These are phyloP conservation scores for Druon quercuslanigerum DNA, from an alignment of 1,140 invertebrate species.

Conservation along the genomic window DNA sequence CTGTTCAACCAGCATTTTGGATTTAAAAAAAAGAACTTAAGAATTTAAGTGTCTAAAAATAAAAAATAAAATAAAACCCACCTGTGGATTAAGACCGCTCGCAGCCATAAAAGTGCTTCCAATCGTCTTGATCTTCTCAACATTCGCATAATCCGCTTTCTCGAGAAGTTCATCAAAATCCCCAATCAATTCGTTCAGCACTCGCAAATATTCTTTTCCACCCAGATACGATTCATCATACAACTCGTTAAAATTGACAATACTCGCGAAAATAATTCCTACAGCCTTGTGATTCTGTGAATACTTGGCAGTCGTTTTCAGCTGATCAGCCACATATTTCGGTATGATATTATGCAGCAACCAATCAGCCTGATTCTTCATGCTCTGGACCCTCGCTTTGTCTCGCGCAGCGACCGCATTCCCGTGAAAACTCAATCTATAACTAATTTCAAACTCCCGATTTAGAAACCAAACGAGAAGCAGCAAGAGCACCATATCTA, in stretches of 20 bases:
- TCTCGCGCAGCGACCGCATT: slow-evolving; percentile 92
- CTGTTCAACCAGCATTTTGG: too few species aligned
- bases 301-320: slow-evolving; percentile 95
- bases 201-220: slow-evolving; percentile 93
- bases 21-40: too few species aligned
- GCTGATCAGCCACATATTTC: slow-evolving; percentile 92
- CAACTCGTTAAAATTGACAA: slow-evolving; percentile 97
- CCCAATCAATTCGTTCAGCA: slow-evolving; percentile 95
- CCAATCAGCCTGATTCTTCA: slow-evolving; percentile 97
- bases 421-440: slow-evolving; percentile 94
- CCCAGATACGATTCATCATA: slow-evolving; percentile 96
- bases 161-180: slow-evolving; percentile 96
- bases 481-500: slow-evolving; percentile 87
- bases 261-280: slow-evolving; percentile 95
- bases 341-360: slow-evolving; percentile 97
- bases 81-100: slow-evolving; percentile 90
- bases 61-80: slow-evolving; percentile 56
- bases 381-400: slow-evolving; percentile 87
- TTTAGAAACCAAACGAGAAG: slow-evolving; percentile 94
- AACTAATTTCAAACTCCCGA: slow-evolving; percentile 95
- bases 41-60: too few species aligned
- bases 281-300: slow-evolving; percentile 96
- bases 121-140: slow-evolving; percentile 99
- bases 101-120: slow-evolving; percentile 98
- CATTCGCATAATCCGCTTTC: slow-evolving; percentile 87